Conservation (phyloP, 2,113 vertebrate species). For the Dicerorhinus sumatrensis region DNA sequence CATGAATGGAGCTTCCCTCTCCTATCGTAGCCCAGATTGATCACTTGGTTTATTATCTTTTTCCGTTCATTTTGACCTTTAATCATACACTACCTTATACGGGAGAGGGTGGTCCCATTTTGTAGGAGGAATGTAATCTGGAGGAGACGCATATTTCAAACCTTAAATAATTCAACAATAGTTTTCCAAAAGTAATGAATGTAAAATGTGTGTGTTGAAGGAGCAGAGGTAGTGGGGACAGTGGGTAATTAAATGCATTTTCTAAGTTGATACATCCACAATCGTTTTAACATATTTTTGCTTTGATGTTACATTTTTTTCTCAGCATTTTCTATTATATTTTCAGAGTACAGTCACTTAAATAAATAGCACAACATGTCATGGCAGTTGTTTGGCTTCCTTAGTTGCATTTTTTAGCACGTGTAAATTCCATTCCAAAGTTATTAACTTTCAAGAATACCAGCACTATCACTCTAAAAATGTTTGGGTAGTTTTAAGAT, state of each 20-base stretch:
- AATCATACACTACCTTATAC: background rate
- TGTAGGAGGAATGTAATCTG: background rate
- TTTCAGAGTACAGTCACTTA: conserved; percentile 47
- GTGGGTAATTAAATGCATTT: background rate
- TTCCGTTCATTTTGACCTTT: conserved; percentile 54
- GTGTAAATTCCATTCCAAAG: conserved; percentile 48
- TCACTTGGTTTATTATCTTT: background rate
- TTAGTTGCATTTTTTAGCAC: conserved; percentile 51
- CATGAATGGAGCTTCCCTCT: background rate
- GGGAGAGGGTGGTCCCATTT: background rate
- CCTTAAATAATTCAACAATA: conserved; percentile 52
- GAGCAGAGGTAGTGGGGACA: background rate
- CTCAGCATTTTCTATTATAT: conserved; percentile 55
- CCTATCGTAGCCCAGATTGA: background rate
- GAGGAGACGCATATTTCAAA: background rate
- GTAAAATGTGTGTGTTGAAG: conserved; percentile 9
- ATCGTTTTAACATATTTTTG: conserved; percentile 2
- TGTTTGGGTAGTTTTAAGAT: conserved; percentile 49
- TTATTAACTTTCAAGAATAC: conserved; percentile 47
- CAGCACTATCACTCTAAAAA: conserved; percentile 15
- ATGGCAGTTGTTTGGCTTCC: conserved; percentile 41
- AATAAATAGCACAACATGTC: conserved; percentile 45
- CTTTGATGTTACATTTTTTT: conserved; percentile 23
- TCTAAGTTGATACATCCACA: background rate
- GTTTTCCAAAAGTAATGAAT: conserved; percentile 45